Base-by-base conservation (phyloP, 2,113 vertebrate species). In the Ceyx margarethae region DNA sequence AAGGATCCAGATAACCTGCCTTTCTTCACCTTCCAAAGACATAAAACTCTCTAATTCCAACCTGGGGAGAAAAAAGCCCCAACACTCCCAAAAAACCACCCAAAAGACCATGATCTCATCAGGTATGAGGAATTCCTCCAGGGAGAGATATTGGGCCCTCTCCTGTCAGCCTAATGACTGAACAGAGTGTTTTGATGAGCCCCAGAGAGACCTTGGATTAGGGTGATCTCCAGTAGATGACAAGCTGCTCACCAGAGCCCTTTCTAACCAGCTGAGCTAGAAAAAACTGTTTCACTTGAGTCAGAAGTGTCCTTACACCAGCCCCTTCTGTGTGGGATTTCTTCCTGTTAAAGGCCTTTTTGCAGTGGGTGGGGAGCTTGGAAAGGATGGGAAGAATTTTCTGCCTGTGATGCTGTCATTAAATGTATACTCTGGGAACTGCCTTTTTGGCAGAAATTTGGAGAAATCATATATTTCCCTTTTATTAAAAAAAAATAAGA, bases 321-420 rank as follows among this genome's bases (percentile, higher is more conserved):
- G 0, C 45, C 58, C 15, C 19, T 90, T 50, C 56, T 89, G 69
- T 73, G 73, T 87, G 92, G 69, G 90, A 78, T 91, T 86, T 84
- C 61, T 91, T 90, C 77, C 81, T 84, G 58, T 65, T 56, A 9
- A 65, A 93, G 73, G 85, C 74, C 81, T 81, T 84, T 37, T 25
- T 78, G 29, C 29, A 83, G 80, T 50, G 66, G 77, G 57, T 46
- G 72, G 69, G 66, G 57, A 94, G 43, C 80, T 84, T 60, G 11
- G 22, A 74, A 86, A 75, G 26, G 72, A 72, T 75, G 61, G 77
- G 86, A 18, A 87, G 81, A 88, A 51, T 29, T 13, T 18, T 68
- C 77, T 93, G 90, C 88, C 69, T 90, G 66, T 75, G 69, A 22
- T 90, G 82, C 68, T 83, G 85, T 85, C 81, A n/a, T 82, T 89